These are phyloP conservation scores for Conops quadrifasciatus DNA, from an alignment of 2,888 invertebrate species.

Conservation along the genomic window DNA sequence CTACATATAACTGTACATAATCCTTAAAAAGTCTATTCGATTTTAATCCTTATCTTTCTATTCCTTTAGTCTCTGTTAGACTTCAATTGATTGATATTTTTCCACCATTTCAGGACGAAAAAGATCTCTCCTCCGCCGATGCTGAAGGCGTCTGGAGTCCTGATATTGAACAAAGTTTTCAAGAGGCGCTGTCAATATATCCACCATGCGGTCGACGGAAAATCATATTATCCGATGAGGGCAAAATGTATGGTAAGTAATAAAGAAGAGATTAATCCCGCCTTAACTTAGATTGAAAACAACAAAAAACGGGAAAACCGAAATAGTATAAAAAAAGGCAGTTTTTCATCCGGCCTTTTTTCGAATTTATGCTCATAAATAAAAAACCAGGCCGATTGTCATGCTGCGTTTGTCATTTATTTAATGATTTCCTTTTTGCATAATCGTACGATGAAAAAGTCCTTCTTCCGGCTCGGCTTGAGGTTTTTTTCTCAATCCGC, in stretches of 20 bases:
- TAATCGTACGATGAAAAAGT: background rate
- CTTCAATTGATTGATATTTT: too few species aligned
- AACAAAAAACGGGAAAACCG: background rate
- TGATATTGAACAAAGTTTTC: constrained; percentile 99
- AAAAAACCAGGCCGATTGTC: too few species aligned
- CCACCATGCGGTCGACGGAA: constrained; percentile 99
- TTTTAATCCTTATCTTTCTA: background rate
- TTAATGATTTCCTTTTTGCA: background rate
- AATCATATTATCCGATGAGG: constrained; percentile 99
- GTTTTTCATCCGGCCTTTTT: background rate
- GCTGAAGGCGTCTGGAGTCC: constrained; percentile 99
- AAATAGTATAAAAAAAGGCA: constrained; percentile 4
- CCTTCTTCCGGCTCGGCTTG: background rate
- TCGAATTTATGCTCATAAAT: constrained; percentile 1
- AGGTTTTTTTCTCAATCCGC: too few species aligned
- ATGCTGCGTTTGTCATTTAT: background rate
- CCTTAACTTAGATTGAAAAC: constrained; percentile 5
- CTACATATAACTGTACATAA: too few species aligned
- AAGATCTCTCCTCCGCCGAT: constrained; percentile 94
- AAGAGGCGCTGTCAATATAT: constrained; percentile 99
- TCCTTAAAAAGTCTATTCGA: too few species aligned
- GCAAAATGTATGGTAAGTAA: constrained; percentile 99
- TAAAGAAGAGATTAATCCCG: background rate
- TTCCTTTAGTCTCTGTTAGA: background rate
- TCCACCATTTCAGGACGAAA: constrained; percentile 73